Base-by-base conservation (phyloP, 2,113 vertebrate genomes). In the Pao palembangensis region DNA sequence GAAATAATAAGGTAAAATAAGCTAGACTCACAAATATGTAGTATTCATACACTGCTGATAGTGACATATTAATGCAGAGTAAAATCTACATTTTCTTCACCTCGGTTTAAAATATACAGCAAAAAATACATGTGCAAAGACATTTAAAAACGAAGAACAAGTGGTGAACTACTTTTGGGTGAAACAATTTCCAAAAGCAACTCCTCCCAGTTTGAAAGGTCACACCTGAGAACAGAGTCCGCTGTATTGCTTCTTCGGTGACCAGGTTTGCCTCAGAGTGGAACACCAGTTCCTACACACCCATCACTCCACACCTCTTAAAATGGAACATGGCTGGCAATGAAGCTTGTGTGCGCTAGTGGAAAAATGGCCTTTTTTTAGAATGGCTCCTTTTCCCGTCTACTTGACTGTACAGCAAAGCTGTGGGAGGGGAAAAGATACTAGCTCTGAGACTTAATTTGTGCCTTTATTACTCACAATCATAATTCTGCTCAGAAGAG, bases 201-300 rank as follows among this genome's bases (percentile, higher is more conserved):
- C 85, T 75, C 82, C 85, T 84, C 87, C 84, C 78, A 10, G 65
- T 58, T 67, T 51, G 49, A 83, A 89, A 87, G 83, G 82, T 86
- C 85, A 75, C 13, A 38, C 4, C n/a, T 19, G 4, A 49, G 65
- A 85, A 90, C 80, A 79, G 69, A 66, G 71, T 64, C 64, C 20
- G 63, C 75, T 80, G 83, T 85, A 65, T 71, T 79, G 64, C 64
- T 56, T 77, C 70, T 79, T 83, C 80, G 4, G 34, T 38, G 8
- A 38, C 34, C 34, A 17, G 17, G 69, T 69, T 52, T 68, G 50
- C 65, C 47, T 74, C 34, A 53, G 62, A 85, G 67, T 64, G 17
- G 57, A 69, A 82, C 81, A 83, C 87, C 83, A 71, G 61, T 60
- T 83, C 59, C 18, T 31, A 63, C 28, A 57, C 44, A 82, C 58